These are phyloP conservation scores for Octodonta nipae DNA, from an alignment of 2,888 invertebrate genomes.

Conservation along the genomic window DNA sequence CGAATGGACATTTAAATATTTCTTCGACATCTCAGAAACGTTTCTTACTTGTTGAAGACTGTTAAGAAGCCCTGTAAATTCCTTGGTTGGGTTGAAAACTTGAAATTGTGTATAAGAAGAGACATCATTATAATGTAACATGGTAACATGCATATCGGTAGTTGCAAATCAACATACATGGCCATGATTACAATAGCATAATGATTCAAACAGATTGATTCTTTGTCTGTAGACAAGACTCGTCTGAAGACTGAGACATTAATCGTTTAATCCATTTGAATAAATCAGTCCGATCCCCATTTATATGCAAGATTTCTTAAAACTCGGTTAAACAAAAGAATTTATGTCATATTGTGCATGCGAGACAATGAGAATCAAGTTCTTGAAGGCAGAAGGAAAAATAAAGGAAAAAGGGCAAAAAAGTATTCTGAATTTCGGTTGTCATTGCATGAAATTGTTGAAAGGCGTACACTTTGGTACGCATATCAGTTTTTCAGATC, in stretches of 20 bases:
- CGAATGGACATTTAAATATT: too few relatives aligned
- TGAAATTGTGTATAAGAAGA: neutral
- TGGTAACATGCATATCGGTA: constrained; percentile 27
- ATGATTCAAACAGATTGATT: constrained; percentile 33
- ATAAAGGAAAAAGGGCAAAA: constrained; percentile 1
- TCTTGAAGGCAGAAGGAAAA: too few relatives aligned
- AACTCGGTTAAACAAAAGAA: constrained; percentile 26
- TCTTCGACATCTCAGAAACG: too few relatives aligned
- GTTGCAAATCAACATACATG: constrained; percentile 30
- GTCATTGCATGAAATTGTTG: neutral
- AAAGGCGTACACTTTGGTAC: neutral
- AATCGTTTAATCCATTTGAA: constrained; percentile 33
- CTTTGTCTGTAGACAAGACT: constrained; percentile 30
- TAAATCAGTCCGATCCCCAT: constrained; percentile 31
- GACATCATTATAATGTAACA: constrained; percentile 13
- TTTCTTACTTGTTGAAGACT: too few relatives aligned
- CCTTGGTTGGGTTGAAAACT: neutral
- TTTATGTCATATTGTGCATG: constrained; percentile 15
- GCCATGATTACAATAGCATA: constrained; percentile 32
- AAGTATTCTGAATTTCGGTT: neutral
- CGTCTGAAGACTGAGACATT: constrained; percentile 29
- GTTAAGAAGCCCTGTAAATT: too few relatives aligned
- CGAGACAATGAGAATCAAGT: constrained; percentile 11
- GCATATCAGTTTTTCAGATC: constrained; percentile 1
- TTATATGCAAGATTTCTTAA: constrained; percentile 29